A percentile compares a stretch with the other conserved stretches of the same genome.
These are phyloP conservation scores for Ochropacha duplaris DNA, from an alignment of 2,888 invertebrate genomes.

Conservation along the genomic window DNA sequence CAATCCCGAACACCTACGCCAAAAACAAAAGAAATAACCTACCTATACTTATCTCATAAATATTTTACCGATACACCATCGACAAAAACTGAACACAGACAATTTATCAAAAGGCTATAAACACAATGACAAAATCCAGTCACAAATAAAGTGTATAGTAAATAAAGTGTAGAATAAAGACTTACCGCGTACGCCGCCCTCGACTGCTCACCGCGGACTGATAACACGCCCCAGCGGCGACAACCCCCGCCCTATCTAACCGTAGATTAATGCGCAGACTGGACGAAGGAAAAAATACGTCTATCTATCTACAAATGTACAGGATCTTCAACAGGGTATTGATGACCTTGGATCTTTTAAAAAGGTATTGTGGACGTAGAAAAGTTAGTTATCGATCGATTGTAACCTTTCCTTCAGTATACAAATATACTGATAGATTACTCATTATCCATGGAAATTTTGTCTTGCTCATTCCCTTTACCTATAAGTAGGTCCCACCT, in stretches of 20 bases:
- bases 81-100: background rate
- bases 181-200: conserved; percentile 56
- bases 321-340: background rate
- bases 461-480: too few species aligned
- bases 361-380: background rate
- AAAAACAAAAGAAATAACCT: background rate
- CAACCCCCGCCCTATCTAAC: conserved; percentile 26
- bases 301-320: conserved; percentile 9
- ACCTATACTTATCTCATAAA: background rate
- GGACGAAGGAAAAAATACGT: conserved; percentile 13
- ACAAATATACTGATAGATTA: too few species aligned
- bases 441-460: too few species aligned
- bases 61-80: background rate
- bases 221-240: conserved; percentile 35
- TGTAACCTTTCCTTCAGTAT: background rate
- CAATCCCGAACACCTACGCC: background rate
- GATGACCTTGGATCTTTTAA: background rate
- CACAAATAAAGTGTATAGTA: background rate
- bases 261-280: conserved; percentile 35
- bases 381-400: background rate
- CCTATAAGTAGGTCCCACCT: too few species aligned
- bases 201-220: conserved; percentile 58
- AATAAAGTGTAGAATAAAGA: conserved; percentile 5
- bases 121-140: conserved; percentile 11
- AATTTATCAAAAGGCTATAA: background rate